These are phyloP conservation scores for Drosophila flavopinicola DNA, from an alignment of 2,888 invertebrate genomes.

Conservation along the genomic window DNA sequence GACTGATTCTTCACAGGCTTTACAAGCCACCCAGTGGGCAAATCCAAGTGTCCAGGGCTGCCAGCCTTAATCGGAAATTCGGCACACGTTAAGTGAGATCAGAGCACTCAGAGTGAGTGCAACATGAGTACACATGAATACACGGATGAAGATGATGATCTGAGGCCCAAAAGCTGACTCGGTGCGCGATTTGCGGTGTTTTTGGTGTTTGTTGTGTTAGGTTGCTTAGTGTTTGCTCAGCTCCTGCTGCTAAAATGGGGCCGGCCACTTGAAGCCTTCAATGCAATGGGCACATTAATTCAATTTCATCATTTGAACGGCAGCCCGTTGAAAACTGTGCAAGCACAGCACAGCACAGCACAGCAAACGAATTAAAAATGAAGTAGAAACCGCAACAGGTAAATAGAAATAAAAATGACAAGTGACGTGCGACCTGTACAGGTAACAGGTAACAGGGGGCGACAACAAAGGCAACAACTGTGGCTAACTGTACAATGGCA, in stretches of 20 bases:
- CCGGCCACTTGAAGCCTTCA: slow-evolving; percentile 58
- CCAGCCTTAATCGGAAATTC: slow-evolving; percentile 14
- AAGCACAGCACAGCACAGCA: slow-evolving; percentile 71
- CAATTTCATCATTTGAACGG: slow-evolving; percentile 63
- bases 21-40: slow-evolving; percentile 4
- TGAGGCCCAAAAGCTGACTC: slow-evolving; percentile 20
- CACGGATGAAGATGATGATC: slow-evolving; percentile 37
- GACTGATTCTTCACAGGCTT: no score
- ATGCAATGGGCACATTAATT: slow-evolving; percentile 56
- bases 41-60: slow-evolving; percentile 10
- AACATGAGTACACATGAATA: slow-evolving; percentile 19
- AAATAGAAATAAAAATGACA: slow-evolving; percentile 63
- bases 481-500: slow-evolving; percentile 63
- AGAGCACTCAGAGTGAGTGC: slow-evolving; percentile 20
- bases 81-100: slow-evolving; percentile 27
- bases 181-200: slow-evolving; percentile 3
- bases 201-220: slow-evolving; percentile 9
- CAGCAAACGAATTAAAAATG: slow-evolving; percentile 11
- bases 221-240: slow-evolving; percentile 48
- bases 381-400: slow-evolving; percentile 24
- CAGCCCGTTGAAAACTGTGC: slow-evolving; percentile 44
- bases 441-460: slow-evolving; percentile 12
- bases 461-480: slow-evolving; percentile 4
- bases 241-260: slow-evolving; percentile 45
- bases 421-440: slow-evolving; percentile 65